A percentile compares a stretch with the other conserved stretches of the same genome.
Evolutionary conservation across 2,113 vertebrate genomes (phyloP).

Genomic region (Epinephelus fuscoguttatus): DNA sequence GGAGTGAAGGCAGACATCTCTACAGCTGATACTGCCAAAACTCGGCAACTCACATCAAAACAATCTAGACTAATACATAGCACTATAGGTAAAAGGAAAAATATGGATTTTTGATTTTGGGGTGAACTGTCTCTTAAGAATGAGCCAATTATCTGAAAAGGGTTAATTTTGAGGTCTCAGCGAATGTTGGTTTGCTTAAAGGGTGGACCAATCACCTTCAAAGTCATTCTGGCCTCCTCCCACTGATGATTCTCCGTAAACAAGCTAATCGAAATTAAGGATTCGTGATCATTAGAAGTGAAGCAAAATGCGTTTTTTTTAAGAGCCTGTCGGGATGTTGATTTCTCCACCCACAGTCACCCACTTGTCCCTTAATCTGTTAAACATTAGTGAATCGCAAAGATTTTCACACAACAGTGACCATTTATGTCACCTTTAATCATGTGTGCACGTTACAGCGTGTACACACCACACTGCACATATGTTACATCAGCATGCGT

Average conservation of each 20-base stretch:
- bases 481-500: constrained; percentile 23
- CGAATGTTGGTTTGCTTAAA: neutral
- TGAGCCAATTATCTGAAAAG: neutral
- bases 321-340: neutral
- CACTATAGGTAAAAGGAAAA: too few species aligned
- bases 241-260: neutral
- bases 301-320: neutral
- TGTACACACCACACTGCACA: constrained; percentile 24
- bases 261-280: neutral
- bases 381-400: constrained; percentile 14
- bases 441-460: constrained; percentile 25
- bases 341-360: constrained; percentile 17
- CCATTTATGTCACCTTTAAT: constrained; percentile 45
- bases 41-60: too few species aligned
- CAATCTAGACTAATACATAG: too few species aligned
- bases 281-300: neutral
- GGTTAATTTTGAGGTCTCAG: too few species aligned
- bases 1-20: too few species aligned
- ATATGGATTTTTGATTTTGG: too few species aligned
- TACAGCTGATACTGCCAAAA: too few species aligned
- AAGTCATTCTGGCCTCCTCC: neutral
- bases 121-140: too few species aligned
- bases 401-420: constrained; percentile 26
- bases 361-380: neutral
- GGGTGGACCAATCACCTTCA: neutral